These are phyloP conservation scores for Gadopsis bispinosus DNA, from an alignment of 2,797 vertebrate species.

Conservation along the genomic window DNA sequence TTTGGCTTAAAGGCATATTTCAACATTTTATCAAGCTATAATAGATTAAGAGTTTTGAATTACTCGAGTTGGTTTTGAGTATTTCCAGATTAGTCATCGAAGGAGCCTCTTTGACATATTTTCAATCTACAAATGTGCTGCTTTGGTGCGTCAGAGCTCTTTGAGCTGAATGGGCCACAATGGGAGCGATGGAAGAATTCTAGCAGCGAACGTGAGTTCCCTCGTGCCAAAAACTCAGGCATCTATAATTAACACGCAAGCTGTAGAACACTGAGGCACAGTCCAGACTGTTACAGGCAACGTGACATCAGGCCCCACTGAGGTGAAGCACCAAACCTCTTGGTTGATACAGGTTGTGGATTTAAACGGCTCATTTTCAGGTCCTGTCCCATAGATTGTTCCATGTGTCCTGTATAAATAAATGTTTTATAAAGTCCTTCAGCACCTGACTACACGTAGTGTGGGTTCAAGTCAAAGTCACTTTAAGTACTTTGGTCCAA, in stretches of 20 bases:
- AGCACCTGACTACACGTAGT: not conserved
- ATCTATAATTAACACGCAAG: constrained; percentile 72
- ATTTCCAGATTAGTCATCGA: not conserved
- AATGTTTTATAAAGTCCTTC: no score
- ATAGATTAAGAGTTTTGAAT: constrained; percentile 1
- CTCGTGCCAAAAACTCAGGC: constrained; percentile 44
- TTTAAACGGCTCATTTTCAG: not conserved
- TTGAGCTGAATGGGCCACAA: constrained; percentile 5
- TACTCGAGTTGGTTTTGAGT: not conserved
- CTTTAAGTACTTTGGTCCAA: no score
- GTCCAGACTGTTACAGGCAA: constrained; percentile 21
- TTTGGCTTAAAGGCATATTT: constrained; percentile 37
- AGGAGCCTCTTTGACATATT: not conserved
- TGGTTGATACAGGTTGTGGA: not conserved
- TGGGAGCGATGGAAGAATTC: constrained; percentile 16
- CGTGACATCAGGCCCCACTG: constrained; percentile 16
- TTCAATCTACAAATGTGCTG: not conserved
- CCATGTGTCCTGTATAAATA: not conserved
- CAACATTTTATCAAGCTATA: not conserved
- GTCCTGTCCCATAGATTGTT: not conserved
- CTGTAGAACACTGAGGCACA: constrained; percentile 49
- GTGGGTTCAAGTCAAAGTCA: no score
- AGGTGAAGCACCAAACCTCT: not conserved
- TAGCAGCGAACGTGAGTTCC: constrained; percentile 25
- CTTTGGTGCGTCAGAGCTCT: not conserved